Conservation (phyloP, 2,888 invertebrate genomes). For the Encarsia formosa region DNA sequence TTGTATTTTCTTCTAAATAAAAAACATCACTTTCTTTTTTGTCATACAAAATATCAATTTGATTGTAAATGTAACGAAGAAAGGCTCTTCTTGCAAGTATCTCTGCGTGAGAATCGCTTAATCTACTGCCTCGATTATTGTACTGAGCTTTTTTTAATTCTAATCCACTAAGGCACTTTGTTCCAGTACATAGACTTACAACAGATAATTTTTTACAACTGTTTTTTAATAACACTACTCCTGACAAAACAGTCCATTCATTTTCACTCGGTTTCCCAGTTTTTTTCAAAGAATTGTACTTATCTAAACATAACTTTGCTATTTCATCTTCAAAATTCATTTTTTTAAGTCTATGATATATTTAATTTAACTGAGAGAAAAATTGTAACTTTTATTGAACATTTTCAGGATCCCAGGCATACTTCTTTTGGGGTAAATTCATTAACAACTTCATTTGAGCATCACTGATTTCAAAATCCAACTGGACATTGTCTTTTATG, state of each 20-base stretch:
- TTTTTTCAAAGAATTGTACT: constrained; percentile 65
- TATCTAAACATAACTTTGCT: constrained; percentile 58
- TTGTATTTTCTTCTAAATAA: constrained; percentile 44
- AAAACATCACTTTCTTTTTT: constrained; percentile 45
- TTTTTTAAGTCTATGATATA: too few species aligned
- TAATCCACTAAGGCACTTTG: constrained; percentile 80
- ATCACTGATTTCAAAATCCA: constrained; percentile 58
- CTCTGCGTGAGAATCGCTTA: constrained; percentile 93
- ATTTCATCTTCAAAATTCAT: constrained; percentile 53
- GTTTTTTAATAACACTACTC: constrained; percentile 60
- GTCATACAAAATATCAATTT: constrained; percentile 54
- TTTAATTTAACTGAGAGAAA: background rate
- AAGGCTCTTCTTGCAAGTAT: constrained; percentile 80
- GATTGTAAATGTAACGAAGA: constrained; percentile 68
- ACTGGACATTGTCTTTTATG: constrained; percentile 58
- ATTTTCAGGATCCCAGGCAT: constrained; percentile 59
- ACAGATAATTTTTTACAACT: constrained; percentile 53
- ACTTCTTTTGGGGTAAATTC: constrained; percentile 52
- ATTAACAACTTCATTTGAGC: constrained; percentile 55
- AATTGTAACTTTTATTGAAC: constrained; percentile 46
- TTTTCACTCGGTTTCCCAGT: constrained; percentile 71
- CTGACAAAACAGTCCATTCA: constrained; percentile 84
- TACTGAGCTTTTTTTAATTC: constrained; percentile 52
- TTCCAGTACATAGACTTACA: constrained; percentile 83
- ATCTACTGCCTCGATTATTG: constrained; percentile 63